Percentiles rank a stretch among this genome's conserved stretches.
These are phyloP conservation scores for Lutjanus campechanus DNA, from an alignment of 2,797 vertebrate genomes.

Conservation along the genomic window DNA sequence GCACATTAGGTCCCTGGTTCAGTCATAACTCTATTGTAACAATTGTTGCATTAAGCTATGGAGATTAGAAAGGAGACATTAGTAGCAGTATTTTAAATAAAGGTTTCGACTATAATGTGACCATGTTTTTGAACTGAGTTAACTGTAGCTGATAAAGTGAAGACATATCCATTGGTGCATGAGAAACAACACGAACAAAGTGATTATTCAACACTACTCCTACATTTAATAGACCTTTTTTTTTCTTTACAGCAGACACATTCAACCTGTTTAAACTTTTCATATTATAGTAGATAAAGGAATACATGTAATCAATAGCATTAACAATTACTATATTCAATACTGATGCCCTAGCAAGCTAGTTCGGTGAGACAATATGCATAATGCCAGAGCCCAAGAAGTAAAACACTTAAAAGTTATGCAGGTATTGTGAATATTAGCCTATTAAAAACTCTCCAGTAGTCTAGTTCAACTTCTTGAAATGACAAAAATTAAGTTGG, in stretches of 20 bases:
- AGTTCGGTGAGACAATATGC: neutral
- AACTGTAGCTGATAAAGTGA: neutral
- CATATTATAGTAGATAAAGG: neutral
- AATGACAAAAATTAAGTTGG: neutral
- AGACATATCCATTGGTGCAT: neutral
- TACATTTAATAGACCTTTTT: neutral
- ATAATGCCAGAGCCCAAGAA: neutral
- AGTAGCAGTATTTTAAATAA: slow-evolving; percentile 4
- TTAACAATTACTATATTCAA: neutral
- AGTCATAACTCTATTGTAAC: slow-evolving; percentile 37
- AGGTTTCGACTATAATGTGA: neutral
- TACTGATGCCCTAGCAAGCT: neutral
- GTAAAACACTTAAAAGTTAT: neutral
- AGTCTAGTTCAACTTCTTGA: neutral
- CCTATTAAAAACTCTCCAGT: neutral
- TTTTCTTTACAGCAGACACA: neutral
- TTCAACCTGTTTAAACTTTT: neutral
- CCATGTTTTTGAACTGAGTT: neutral
- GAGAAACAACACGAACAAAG: neutral
- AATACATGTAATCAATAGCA: neutral
- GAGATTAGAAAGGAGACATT: neutral
- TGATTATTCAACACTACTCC: no score
- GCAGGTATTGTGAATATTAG: neutral
- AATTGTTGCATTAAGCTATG: slow-evolving; percentile 4
- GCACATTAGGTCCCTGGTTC: slow-evolving; percentile 22